Evolutionary conservation across 2,113 vertebrate genomes (phyloP), one percentile per base, ranked within the genome.

Genomic region (Gobiocypris rarus): DNA sequence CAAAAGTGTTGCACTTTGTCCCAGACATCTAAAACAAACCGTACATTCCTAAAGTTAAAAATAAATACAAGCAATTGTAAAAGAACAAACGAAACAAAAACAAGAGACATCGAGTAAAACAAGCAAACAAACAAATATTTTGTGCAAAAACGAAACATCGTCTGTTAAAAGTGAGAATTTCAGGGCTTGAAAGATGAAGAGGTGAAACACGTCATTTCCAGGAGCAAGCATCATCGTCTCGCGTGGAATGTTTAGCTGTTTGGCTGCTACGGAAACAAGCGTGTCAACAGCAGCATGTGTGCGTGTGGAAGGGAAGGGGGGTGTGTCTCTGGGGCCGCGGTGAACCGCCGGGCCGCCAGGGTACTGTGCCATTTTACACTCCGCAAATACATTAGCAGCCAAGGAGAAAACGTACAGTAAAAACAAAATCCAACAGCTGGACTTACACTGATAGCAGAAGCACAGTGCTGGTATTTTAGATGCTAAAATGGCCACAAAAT

Each of bases 1-100:
- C 87, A 90, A 88, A 59, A 86, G 86, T 92, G 91, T 89, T 90
- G 92, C 89, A 90, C 91, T 92, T 93, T 94, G 92, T 95, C 93
- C 94, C 93, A 94, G 92, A 95, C 91, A 92, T 88, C 93, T 94
- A 93, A 93, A 89, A 92, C 93, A 96, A 91, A 87, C 87, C 90
- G 90, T 95, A 96, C 94, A 95, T 95, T 96, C 94, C 95, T 95
- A 97, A 96, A 92, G 92, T 92, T 94, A 94, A 93, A 83, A 93
- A 93, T 92, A 94, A 94, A 92, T 89, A 90, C 77, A 92, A 93
- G 88, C 91, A 86, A 93, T 90, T 87, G 88, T 58, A 92, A 92
- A 89, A 88, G 84, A 93, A 93, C 50, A 31, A 76, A 81, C 70
- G 31, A 83, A 85, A 63, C 83, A 87, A 91, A 92, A 92, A 87